phyloP scores from a whole-genome alignment of 1,140 invertebrate genomes.

The Eurosta solidaginis region DNA sequence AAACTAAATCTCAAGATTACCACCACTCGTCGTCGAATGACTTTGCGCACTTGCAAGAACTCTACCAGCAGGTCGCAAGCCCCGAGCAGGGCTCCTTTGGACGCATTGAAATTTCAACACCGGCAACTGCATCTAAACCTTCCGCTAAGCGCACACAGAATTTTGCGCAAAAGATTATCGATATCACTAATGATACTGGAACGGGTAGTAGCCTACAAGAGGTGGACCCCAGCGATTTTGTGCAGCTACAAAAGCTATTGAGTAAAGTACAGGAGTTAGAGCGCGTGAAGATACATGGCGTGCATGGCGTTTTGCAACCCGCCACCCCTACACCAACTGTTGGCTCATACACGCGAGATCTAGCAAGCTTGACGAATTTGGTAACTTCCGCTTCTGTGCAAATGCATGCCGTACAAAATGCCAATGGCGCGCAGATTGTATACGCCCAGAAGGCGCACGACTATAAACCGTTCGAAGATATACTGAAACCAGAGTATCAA shows the following conservation, averaged over 20 bases:
- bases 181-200: slow-evolving; percentile 46
- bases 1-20: background rate
- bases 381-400: slow-evolving; percentile 50
- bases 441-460: slow-evolving; percentile 40
- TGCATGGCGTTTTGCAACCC: background rate
- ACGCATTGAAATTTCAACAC: slow-evolving; percentile 50
- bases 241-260: slow-evolving; percentile 53
- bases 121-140: slow-evolving; percentile 43
- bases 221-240: slow-evolving; percentile 53
- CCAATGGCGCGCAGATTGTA: slow-evolving; percentile 47
- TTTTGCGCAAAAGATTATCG: slow-evolving; percentile 38
- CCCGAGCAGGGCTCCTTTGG: slow-evolving; percentile 7
- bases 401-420: slow-evolving; percentile 46
- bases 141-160: slow-evolving; percentile 7
- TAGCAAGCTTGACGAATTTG: slow-evolving; percentile 31
- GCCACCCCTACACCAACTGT: slow-evolving; percentile 29
- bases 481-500: slow-evolving; percentile 39
- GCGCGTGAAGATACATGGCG: slow-evolving; percentile 46
- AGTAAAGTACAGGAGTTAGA: slow-evolving; percentile 58
- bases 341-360: background rate
- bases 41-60: slow-evolving; percentile 47
- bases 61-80: slow-evolving; percentile 35
- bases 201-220: slow-evolving; percentile 39
- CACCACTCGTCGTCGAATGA: slow-evolving; percentile 46
- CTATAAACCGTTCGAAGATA: slow-evolving; percentile 28